Conservation (phyloP, 2,888 invertebrate genomes). For the Meloe dianella region DNA sequence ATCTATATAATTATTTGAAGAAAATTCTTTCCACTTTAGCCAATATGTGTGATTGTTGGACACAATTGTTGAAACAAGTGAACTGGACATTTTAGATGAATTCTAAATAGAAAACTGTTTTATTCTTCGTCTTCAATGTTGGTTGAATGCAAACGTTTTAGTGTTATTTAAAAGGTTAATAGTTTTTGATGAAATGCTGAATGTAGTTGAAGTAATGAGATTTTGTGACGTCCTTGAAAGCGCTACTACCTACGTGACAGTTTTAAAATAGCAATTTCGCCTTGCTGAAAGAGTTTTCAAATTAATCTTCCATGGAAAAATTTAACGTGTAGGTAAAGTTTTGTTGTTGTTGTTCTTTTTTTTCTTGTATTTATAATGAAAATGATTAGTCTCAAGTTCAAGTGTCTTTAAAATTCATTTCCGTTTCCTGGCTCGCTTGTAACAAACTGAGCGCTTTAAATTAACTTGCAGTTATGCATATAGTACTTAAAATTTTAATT, state of each 20-base stretch:
- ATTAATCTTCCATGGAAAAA: slow-evolving; percentile 9
- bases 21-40: neutral
- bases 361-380: neutral
- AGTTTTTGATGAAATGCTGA: slow-evolving; percentile 11
- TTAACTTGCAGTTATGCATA: neutral
- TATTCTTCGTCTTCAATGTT: neutral
- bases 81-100: neutral
- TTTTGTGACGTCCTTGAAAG: slow-evolving; percentile 12
- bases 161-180: slow-evolving; percentile 6
- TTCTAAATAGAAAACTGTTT: neutral
- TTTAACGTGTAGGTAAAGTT: neutral
- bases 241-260: slow-evolving; percentile 9
- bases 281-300: slow-evolving; percentile 5
- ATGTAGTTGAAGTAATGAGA: slow-evolving; percentile 7
- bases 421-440: neutral
- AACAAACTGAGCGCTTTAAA: neutral
- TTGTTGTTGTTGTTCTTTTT: neutral
- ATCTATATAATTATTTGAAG: neutral
- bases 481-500: neutral
- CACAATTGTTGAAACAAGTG: neutral
- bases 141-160: slow-evolving; percentile 1
- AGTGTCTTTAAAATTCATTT: slow-evolving; percentile 13
- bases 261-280: slow-evolving; percentile 13
- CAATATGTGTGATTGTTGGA: neutral
- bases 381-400: slow-evolving; percentile 9